Evolutionary conservation across 1,140 invertebrate genomes (phyloP).

Genomic region (Leptopilina boulardi): DNA sequence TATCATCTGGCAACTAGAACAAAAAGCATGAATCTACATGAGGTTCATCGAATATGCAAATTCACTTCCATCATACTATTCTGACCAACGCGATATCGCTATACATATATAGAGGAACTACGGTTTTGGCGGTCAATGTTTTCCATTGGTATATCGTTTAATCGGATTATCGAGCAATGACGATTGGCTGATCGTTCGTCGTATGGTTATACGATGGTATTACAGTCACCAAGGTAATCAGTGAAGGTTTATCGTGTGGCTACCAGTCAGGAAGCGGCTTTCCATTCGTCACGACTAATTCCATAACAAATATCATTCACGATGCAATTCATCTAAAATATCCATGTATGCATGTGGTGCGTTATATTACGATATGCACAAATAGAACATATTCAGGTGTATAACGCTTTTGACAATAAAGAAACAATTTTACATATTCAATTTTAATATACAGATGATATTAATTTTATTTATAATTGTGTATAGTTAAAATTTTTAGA

Average conservation of each 20-base stretch:
- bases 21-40: slow-evolving; percentile 1
- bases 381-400: neutral
- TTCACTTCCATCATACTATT: slow-evolving; percentile 9
- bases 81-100: neutral
- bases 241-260: neutral
- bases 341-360: neutral
- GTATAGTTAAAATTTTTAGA: too few species aligned
- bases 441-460: too few species aligned
- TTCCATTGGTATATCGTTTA: slow-evolving; percentile 17
- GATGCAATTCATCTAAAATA: slow-evolving; percentile 13
- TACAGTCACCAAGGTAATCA: slow-evolving; percentile 17
- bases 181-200: slow-evolving; percentile 12
- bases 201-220: slow-evolving; percentile 7
- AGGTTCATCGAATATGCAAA: slow-evolving; percentile 13
- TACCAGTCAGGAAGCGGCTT: slow-evolving; percentile 8
- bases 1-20: neutral
- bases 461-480: too few species aligned
- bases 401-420: neutral
- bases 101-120: too few species aligned
- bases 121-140: neutral
- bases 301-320: slow-evolving; percentile 17
- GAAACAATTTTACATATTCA: neutral
- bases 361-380: neutral
- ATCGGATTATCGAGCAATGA: slow-evolving; percentile 9
- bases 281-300: slow-evolving; percentile 9